Conservation (phyloP, 2,797 vertebrate genomes). For the Coluber constrictor region DNA sequence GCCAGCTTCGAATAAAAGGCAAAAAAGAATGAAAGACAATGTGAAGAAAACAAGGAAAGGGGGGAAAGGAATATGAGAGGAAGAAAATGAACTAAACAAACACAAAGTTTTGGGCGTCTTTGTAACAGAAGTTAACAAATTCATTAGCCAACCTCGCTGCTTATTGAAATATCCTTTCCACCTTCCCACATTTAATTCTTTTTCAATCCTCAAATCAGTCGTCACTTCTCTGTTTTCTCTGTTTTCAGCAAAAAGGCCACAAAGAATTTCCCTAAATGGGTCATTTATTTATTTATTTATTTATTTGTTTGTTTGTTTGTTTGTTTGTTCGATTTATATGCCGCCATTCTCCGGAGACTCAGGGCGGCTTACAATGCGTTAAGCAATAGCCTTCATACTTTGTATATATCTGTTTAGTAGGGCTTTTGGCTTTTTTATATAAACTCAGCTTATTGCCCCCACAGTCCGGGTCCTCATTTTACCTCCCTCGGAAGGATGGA, state of each 20-base stretch:
- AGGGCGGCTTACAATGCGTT: no score
- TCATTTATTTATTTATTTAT: neutral
- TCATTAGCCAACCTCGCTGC: neutral
- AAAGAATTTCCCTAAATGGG: neutral
- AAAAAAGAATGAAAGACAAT: neutral
- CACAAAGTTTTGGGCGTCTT: neutral
- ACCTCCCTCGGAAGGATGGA: no score
- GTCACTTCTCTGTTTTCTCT: neutral
- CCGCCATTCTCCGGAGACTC: no score
- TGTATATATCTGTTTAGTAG: no score
- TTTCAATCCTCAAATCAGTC: neutral
- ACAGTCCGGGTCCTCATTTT: no score
- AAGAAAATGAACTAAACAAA: neutral
- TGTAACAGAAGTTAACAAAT: neutral
- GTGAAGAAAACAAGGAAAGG: rapidly evolving
- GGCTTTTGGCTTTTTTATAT: no score
- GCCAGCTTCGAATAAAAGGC: neutral
- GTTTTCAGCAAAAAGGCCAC: neutral
- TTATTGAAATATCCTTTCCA: neutral
- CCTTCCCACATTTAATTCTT: neutral
- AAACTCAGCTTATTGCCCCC: no score
- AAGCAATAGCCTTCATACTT: no score
- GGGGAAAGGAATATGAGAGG: neutral
- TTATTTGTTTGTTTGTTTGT: no score
- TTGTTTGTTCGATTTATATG: no score